These are phyloP conservation scores for Meda fulgida DNA, from an alignment of 2,797 vertebrate genomes.

Conservation along the genomic window DNA sequence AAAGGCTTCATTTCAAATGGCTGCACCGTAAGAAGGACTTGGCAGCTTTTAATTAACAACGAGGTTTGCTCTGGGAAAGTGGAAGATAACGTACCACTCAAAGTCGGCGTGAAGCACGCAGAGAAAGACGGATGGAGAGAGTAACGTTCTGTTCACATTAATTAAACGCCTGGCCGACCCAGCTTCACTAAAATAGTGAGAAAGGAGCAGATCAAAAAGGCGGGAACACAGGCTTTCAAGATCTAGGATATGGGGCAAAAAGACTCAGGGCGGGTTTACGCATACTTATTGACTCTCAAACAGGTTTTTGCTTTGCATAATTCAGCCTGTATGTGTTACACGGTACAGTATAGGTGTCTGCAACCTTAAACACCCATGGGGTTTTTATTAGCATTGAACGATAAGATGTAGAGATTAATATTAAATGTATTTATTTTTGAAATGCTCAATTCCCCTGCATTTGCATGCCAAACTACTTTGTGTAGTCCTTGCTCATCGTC, in stretches of 20 bases:
- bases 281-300: constrained; percentile 21
- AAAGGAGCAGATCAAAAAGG: constrained; percentile 44
- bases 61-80: constrained; percentile 52
- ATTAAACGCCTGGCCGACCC: constrained; percentile 34
- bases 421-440: background rate
- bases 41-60: constrained; percentile 56
- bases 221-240: constrained; percentile 34
- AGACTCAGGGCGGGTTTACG: constrained; percentile 1
- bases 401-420: background rate
- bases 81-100: constrained; percentile 51
- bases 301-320: background rate
- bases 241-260: constrained; percentile 31
- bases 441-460: background rate
- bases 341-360: background rate
- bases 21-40: constrained; percentile 37
- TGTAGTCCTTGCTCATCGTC: background rate
- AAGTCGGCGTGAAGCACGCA: constrained; percentile 15
- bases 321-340: constrained; percentile 17
- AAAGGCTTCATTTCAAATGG: constrained; percentile 38
- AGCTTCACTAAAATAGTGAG: constrained; percentile 41
- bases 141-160: constrained; percentile 46
- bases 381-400: background rate
- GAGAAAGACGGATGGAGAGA: constrained; percentile 44
- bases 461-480: background rate
- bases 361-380: background rate